Conservation (phyloP, 2,797 vertebrate genomes). For the Smutsia temminckii region DNA sequence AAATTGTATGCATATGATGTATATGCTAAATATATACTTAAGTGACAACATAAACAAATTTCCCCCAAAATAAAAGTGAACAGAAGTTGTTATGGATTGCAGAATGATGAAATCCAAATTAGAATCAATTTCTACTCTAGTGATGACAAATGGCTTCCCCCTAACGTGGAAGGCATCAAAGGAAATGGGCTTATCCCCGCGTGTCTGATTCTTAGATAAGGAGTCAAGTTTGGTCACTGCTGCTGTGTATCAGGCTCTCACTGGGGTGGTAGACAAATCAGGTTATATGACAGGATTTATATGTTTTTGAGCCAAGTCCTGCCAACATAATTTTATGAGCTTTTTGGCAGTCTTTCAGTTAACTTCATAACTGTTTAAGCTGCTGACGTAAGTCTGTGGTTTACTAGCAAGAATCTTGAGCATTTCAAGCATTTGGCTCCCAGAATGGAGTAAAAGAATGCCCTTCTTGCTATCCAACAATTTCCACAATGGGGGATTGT, state of each 20-base stretch:
- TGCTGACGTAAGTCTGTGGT: not conserved
- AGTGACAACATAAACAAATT: not conserved
- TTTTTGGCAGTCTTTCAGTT: not conserved
- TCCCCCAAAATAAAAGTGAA: not conserved
- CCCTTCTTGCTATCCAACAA: not conserved
- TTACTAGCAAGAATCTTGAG: not conserved
- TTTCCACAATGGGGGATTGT: not conserved
- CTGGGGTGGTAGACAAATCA: not conserved
- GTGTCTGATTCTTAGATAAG: not conserved
- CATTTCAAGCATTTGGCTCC: not conserved
- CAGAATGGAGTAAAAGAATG: not conserved
- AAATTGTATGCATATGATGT: not conserved
- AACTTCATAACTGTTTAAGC: conserved; percentile 34
- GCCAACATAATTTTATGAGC: not conserved
- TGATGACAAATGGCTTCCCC: not conserved
- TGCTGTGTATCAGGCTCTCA: not conserved
- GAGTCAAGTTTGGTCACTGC: not conserved
- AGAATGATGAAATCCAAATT: conserved; percentile 2
- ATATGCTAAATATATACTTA: not conserved
- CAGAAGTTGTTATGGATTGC: not conserved
- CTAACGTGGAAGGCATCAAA: not conserved
- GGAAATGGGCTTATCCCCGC: not conserved
- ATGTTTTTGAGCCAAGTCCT: not conserved
- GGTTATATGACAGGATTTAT: not conserved
- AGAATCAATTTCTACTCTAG: not conserved